Evolutionary conservation across 1,140 invertebrate genomes (phyloP).

Genomic region (Megalonaias nervosa): DNA sequence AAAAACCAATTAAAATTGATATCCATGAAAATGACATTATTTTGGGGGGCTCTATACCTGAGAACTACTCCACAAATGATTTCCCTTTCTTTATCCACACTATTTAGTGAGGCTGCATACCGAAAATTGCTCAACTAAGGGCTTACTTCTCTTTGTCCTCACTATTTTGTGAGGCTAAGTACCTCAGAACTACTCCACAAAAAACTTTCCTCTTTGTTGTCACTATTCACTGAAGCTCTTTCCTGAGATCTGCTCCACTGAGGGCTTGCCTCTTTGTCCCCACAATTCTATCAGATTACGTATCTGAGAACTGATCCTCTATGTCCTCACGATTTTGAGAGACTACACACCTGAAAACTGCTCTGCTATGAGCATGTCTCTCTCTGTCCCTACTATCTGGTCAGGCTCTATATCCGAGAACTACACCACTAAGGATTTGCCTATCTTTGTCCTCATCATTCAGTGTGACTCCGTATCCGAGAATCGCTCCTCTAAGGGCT

Average conservation of each 20-base stretch:
- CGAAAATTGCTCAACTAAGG: constrained; percentile 74
- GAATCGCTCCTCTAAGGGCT: constrained; percentile 75
- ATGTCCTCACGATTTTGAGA: too few relatives aligned
- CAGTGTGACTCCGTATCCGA: too few relatives aligned
- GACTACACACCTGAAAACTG: constrained; percentile 44
- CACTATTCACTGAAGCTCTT: too few relatives aligned
- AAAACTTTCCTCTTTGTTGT: too few relatives aligned
- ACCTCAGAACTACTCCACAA: too few relatives aligned
- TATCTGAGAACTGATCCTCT: too few relatives aligned
- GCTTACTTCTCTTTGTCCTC: constrained; percentile 77
- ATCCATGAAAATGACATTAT: too few relatives aligned
- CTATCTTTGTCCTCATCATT: constrained; percentile 75
- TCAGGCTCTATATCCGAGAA: constrained; percentile 1
- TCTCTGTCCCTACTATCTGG: constrained; percentile 73
- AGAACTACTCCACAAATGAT: constrained; percentile 76
- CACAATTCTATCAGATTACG: too few relatives aligned
- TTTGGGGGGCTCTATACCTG: constrained; percentile 26
- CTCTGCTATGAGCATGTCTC: constrained; percentile 76
- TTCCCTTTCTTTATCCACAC: constrained; percentile 76
- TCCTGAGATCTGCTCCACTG: too few relatives aligned
- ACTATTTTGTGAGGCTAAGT: constrained; percentile 6
- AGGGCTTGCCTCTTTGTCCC: too few relatives aligned
- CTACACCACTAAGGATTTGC: constrained; percentile 76
- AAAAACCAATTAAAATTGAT: too few relatives aligned
- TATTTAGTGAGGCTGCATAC: constrained; percentile 21